Percentiles rank a stretch among this genome's conserved stretches.
Evolutionary conservation across 2,113 vertebrate species (phyloP).

Genomic region (Oreochromis aureus): DNA sequence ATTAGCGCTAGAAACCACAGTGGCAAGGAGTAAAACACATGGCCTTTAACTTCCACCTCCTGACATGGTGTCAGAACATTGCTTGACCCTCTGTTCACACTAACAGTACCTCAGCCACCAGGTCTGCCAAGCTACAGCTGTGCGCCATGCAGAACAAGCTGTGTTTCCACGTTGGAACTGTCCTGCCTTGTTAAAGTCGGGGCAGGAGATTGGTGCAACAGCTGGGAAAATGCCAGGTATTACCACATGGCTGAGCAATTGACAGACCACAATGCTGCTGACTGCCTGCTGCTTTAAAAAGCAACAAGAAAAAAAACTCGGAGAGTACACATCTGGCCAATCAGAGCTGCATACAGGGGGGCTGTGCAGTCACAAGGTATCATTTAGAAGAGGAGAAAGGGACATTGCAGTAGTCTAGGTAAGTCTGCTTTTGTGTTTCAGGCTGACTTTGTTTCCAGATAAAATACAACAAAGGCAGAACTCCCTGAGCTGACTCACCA

Average conservation of each 20-base stretch:
- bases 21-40: neutral
- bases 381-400: neutral
- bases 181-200: slow-evolving; percentile 21
- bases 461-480: slow-evolving; percentile 36
- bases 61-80: slow-evolving; percentile 27
- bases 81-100: slow-evolving; percentile 26
- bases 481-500: slow-evolving; percentile 80
- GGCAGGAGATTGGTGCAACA: slow-evolving; percentile 32
- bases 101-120: neutral
- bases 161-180: slow-evolving; percentile 4
- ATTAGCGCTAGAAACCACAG: slow-evolving; percentile 6
- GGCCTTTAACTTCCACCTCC: slow-evolving; percentile 29
- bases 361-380: neutral
- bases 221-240: slow-evolving; percentile 37
- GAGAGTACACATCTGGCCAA: slow-evolving; percentile 13
- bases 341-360: slow-evolving; percentile 51
- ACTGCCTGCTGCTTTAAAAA: slow-evolving; percentile 17
- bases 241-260: neutral
- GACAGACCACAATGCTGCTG: neutral
- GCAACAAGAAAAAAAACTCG: neutral
- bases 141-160: slow-evolving; percentile 3
- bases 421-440: neutral
- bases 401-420: neutral
- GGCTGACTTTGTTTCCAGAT: neutral
- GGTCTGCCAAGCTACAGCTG: slow-evolving; percentile 25